Conservation (phyloP, 2,888 invertebrate species). For the Platycheirus albimanus region DNA sequence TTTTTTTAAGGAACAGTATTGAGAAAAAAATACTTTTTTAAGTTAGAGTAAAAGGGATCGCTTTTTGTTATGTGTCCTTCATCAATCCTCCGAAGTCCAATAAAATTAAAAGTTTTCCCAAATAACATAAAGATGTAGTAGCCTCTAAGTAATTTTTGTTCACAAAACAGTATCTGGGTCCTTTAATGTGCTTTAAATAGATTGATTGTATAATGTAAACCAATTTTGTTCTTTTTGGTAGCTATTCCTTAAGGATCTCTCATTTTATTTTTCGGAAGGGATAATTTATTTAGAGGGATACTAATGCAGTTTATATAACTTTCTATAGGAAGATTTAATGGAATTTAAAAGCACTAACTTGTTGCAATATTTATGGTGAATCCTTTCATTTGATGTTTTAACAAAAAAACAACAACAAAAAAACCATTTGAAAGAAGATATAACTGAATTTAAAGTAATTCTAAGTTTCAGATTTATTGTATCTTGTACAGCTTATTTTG, state of each 20-base stretch:
- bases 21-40: neutral
- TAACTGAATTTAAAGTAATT: too few relatives aligned
- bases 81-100: slow-evolving; percentile 1
- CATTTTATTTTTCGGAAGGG: neutral
- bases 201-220: slow-evolving; percentile 4
- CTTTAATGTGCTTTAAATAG: slow-evolving; percentile 16
- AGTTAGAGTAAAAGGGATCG: slow-evolving; percentile 11
- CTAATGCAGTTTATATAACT: neutral
- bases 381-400: too few relatives aligned
- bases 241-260: neutral
- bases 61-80: neutral
- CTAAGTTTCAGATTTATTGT: too few relatives aligned
- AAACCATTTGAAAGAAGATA: too few relatives aligned
- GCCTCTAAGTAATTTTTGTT: neutral
- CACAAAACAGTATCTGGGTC: slow-evolving; percentile 1
- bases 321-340: neutral
- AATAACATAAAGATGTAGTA: slow-evolving; percentile 21
- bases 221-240: neutral
- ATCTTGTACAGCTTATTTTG: too few relatives aligned
- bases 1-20: too few relatives aligned
- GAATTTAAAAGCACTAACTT: neutral
- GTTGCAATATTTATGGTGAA: neutral
- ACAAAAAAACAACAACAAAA: too few relatives aligned
- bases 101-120: slow-evolving; percentile 26
- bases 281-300: neutral